Evolutionary conservation across 2,797 vertebrate species (phyloP).

Genomic region (Aplochiton taeniatus): DNA sequence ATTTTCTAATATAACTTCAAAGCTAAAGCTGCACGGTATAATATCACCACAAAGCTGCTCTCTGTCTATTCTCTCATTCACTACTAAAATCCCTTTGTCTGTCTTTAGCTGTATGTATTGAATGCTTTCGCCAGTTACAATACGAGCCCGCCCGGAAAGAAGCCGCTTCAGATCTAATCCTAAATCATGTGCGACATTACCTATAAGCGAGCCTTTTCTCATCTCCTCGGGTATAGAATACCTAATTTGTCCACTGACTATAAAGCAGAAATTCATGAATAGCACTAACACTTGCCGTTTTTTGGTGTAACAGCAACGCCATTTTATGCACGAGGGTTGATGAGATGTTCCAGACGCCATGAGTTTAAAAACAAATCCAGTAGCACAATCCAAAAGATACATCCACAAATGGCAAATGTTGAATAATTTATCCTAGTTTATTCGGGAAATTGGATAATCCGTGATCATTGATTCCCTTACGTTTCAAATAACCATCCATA

Average conservation of each 20-base stretch:
- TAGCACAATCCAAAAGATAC: not conserved
- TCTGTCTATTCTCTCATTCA: conserved; percentile 52
- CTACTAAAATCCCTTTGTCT: conserved; percentile 52
- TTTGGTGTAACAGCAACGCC: not conserved
- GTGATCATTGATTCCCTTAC: no score
- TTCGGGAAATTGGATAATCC: no score
- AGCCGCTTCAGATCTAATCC: conserved; percentile 45
- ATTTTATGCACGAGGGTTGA: not conserved
- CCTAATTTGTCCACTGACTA: conserved; percentile 41
- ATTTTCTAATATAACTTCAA: conserved; percentile 50
- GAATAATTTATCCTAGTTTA: no score
- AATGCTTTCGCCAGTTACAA: conserved; percentile 30
- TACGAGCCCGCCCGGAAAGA: conserved; percentile 36
- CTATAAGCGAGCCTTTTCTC: conserved; percentile 43
- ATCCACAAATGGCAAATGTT: not conserved
- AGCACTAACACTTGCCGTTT: conserved; percentile 14
- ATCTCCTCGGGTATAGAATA: conserved; percentile 53
- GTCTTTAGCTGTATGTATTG: conserved; percentile 44
- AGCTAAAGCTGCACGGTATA: conserved; percentile 46
- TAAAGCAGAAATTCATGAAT: not conserved
- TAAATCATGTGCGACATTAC: conserved; percentile 49
- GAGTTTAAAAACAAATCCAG: not conserved
- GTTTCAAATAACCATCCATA: no score
- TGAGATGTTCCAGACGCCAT: not conserved
- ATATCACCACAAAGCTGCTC: conserved; percentile 43